Evolutionary conservation across 2,888 invertebrate species (phyloP).

Genomic region (Invenusta paracnida): DNA sequence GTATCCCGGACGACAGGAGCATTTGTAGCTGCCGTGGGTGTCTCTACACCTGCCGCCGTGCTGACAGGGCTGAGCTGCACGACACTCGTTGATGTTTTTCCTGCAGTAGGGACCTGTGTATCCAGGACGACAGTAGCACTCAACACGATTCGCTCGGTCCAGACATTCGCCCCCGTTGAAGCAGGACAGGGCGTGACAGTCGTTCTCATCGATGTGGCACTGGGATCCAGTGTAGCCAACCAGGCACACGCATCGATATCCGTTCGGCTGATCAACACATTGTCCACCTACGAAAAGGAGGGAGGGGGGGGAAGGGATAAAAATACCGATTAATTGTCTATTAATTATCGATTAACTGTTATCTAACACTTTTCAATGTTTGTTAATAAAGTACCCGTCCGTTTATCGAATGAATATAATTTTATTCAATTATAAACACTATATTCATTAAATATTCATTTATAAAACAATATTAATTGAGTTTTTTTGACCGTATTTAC

Average conservation of each 20-base stretch:
- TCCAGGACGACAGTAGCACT: slow-evolving; percentile 48
- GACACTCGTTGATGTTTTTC: slow-evolving; percentile 56
- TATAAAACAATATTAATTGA: no score
- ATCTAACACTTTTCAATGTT: no score
- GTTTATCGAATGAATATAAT: no score
- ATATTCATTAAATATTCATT: no score
- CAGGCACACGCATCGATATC: slow-evolving; percentile 36
- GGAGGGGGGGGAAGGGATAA: neutral
- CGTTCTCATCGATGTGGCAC: slow-evolving; percentile 41
- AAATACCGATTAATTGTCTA: no score
- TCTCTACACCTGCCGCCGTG: slow-evolving; percentile 32
- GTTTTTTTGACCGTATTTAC: no score
- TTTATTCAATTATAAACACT: no score
- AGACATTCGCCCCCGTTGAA: slow-evolving; percentile 32
- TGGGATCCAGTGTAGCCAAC: slow-evolving; percentile 39
- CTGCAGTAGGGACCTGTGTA: slow-evolving; percentile 30
- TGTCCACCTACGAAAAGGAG: slow-evolving; percentile 18
- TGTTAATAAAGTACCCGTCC: no score
- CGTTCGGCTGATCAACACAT: slow-evolving; percentile 27
- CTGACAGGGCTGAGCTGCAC: slow-evolving; percentile 43
- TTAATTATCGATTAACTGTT: no score
- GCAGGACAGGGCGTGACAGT: slow-evolving; percentile 46
- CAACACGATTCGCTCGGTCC: slow-evolving; percentile 52
- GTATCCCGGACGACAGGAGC: neutral
- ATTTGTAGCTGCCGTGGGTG: slow-evolving; percentile 9